Evolutionary conservation across 92 coral and sea anemone species (phyloP), one percentile per base, ranked within the genome.

Genomic region (Isaurus tuberculatus): DNA sequence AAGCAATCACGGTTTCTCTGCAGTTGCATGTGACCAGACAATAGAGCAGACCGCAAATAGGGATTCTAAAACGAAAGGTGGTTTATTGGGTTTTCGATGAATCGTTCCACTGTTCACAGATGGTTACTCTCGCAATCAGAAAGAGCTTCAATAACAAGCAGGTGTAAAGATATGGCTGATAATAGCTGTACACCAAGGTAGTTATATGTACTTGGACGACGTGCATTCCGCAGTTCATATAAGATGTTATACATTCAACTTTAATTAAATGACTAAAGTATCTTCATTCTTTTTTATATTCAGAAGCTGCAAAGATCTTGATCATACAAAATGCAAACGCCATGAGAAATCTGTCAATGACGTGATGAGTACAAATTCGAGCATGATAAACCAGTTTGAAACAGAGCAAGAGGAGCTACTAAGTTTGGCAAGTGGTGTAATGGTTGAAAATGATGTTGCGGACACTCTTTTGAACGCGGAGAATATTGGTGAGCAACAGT

Each of bases 81-180:
- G 70, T 31, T 4, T 65, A 20, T 65, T 31, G 70, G 70, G 11
- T 65, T 65, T 40, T 40, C 89, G 2, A 75, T 85, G 85, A 85
- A 85, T 78, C 89, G 75, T 60, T 77, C 77, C 33, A 4, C 89
- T 2, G 89, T 85, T 1, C 85, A 85, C 17, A 49, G 86, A 69
- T 86, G 89, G 89, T 71, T 86, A 58, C 73, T 86, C n/a, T 80
- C 86, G 31, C 89, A 85, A 34, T 67, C 89, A 0, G 89, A 85
- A 67, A 78, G 88, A 46, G 88, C 88, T 40, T 34, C 84, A 42
- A 77, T 85, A 16, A 85, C 85, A 7, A 44, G 51, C 4, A 46
- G 46, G 69, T 85, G 88, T 66, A 85, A 75, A 40, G 25, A 15
- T 70, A 85, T 85, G 79, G 89, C 85, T 20, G 89, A 85, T 22